These are phyloP conservation scores for Bibio marci DNA, from an alignment of 2,888 invertebrate species.

Conservation along the genomic window DNA sequence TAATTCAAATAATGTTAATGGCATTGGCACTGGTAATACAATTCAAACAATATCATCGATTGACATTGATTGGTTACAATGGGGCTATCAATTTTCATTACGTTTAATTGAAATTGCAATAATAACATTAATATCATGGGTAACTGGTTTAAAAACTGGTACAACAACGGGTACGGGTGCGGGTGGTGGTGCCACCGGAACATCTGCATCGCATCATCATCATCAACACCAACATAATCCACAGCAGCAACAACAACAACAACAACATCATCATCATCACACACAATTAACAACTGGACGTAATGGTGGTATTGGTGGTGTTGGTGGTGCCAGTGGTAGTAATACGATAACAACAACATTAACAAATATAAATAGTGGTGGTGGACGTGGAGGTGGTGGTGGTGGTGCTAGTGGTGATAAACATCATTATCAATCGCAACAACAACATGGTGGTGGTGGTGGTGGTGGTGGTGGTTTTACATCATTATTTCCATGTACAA, in stretches of 20 bases:
- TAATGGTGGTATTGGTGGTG: not conserved
- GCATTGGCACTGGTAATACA: slow-evolving; percentile 33
- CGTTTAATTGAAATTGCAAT: slow-evolving; percentile 76
- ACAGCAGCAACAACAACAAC: slow-evolving; percentile 10
- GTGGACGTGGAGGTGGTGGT: not conserved
- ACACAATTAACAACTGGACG: not conserved
- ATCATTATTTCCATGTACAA: slow-evolving; percentile 57
- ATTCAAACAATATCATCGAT: slow-evolving; percentile 5
- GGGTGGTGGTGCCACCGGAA: no score
- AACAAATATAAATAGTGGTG: no score
- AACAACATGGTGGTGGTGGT: not conserved
- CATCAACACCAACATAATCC: slow-evolving; percentile 5
- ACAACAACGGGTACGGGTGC: slow-evolving; percentile 24
- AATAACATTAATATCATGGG: slow-evolving; percentile 71
- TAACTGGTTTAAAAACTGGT: slow-evolving; percentile 55
- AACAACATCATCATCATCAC: not conserved
- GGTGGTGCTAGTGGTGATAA: no score
- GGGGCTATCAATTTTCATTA: slow-evolving; percentile 78
- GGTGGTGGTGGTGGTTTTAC: slow-evolving; percentile 16
- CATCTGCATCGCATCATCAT: not conserved
- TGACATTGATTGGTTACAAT: slow-evolving; percentile 74
- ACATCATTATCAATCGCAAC: not conserved
- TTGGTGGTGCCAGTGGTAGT: no score
- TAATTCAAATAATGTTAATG: slow-evolving; percentile 20
- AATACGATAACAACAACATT: no score